Base-by-base conservation (phyloP, 2,113 vertebrate species). In the Pseudorasbora parva region DNA sequence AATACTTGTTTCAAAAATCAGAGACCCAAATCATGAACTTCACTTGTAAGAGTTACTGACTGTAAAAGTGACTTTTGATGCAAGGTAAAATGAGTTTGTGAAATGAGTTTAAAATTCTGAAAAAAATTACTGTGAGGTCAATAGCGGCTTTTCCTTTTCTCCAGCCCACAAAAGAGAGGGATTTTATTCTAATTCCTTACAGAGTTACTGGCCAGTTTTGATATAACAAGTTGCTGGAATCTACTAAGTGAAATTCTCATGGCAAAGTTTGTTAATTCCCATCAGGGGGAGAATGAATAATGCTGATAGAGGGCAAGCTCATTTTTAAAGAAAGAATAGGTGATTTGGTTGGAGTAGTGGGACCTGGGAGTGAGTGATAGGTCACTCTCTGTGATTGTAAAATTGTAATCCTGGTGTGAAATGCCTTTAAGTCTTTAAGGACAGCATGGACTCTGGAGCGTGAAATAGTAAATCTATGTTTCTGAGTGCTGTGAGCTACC, bases 391-490 rank as follows among this genome's bases (percentile, higher is more conserved):
- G 90, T 90, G 89, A 92, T 93, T 86, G 88, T 91, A 90, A 90
- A 92, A 92, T 91, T 92, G 89, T 93, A 94, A 94, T 93, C 93
- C 91, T 91, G 90, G 90, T 78, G 86, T 89, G 91, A 92, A 92
- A 94, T 93, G 91, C 92, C 89, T 93, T 88, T 88, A 87, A 90
- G 91, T 92, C 90, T 93, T 92, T 92, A 91, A 90, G 91, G 93
- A 94, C 92, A 92, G 89, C 92, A 90, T 87, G 91, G 88, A 94
- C 91, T 90, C 90, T 93, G 92, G 91, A 93, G 93, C 91, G 90
- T 93, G 93, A 94, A 93, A 93, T 93, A 91, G 91, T 92, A 93
- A 93, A 91, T 92, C 92, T 93, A 90, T 92, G 90, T 93, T 92
- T 93, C 90, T 91, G 92, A 93, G 91, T 91, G 91, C 92, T 88